Base-by-base conservation (phyloP, 2,888 invertebrate genomes). In the Harpalus rufipes region DNA sequence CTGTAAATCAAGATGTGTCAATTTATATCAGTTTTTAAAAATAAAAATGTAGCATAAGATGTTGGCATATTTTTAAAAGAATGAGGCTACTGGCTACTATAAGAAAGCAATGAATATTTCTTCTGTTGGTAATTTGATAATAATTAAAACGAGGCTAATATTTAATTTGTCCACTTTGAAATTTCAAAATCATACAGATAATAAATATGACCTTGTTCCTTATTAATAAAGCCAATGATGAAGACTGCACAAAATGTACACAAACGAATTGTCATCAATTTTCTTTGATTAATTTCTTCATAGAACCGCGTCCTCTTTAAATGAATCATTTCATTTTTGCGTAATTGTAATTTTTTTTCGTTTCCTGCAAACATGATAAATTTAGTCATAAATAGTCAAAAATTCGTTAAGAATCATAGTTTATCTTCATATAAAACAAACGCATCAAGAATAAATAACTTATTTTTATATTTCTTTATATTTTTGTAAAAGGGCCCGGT, bases 221-320 rank as follows among this genome's bases (percentile, higher is more conserved):
- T 58, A 83, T 83, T 83, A 83, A 83, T 83, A 59, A 83, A 58
- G 65, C 74, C 32, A 21, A 83, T 76, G 74, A 76, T 44, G 72
- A 61, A 76, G 72, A 21, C 58, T 78, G 58, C 7, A 76, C 32
- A 21, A 82, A 81, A 63, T 65, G 82, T 65, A 82, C 82, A 58
- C 82, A 82, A 72, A 82, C 39, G 72, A 82, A 82, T 72, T 82
- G 82, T 65, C 82, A 82, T 82, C 82, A 82, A 82, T 82, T 82
- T 72, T 68, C 59, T 82, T 82, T 72, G 68, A 82, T 82, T 68
- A 82, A 68, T 72, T 21, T 72, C 56, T 72, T 72, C 72, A 82
- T 68, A 72, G 82, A 82, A 82, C 14, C 58, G 82, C 65, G 81
- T 44, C 82, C 56, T 56, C 39, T 68, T 25, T 16, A 39, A 58